Percentiles rank a stretch among this genome's conserved stretches.
These are phyloP conservation scores for Eupsilia transversa DNA, from an alignment of 2,888 invertebrate species.

Conservation along the genomic window DNA sequence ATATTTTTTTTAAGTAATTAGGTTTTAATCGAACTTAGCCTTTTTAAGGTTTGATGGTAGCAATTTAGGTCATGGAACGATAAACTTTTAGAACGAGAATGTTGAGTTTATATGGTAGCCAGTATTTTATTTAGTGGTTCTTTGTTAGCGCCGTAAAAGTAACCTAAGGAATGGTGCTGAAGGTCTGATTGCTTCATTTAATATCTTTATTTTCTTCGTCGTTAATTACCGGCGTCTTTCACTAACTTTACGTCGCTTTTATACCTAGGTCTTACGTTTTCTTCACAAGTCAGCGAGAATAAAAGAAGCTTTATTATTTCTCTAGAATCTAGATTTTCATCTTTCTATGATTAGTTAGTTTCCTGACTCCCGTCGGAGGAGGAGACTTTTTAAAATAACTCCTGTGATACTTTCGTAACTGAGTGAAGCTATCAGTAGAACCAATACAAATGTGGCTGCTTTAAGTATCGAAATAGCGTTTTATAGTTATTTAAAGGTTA, in stretches of 20 bases:
- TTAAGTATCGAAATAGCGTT: background rate
- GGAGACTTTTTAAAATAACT: background rate
- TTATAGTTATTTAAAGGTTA: background rate
- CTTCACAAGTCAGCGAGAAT: background rate
- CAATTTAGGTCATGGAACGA: constrained; percentile 65
- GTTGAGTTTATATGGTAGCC: constrained; percentile 23
- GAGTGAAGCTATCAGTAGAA: background rate
- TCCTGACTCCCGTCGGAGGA: background rate
- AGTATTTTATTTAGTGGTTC: constrained; percentile 20
- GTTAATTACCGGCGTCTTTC: constrained; percentile 19
- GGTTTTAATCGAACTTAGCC: constrained; percentile 40
- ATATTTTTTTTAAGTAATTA: background rate
- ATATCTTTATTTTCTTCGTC: constrained; percentile 24
- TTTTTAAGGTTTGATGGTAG: constrained; percentile 42
- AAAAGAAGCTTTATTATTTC: background rate
- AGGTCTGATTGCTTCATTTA: constrained; percentile 26
- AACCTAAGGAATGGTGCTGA: constrained; percentile 12
- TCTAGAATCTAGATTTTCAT: background rate
- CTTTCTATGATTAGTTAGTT: background rate
- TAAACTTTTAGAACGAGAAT: constrained; percentile 39
- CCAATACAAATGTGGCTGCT: background rate
- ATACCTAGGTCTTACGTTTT: background rate
- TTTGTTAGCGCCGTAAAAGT: constrained; percentile 25
- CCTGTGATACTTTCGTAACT: background rate
- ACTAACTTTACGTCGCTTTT: constrained; percentile 23